These are phyloP conservation scores for Sturmia bella DNA, from an alignment of 2,888 invertebrate genomes.

Conservation along the genomic window DNA sequence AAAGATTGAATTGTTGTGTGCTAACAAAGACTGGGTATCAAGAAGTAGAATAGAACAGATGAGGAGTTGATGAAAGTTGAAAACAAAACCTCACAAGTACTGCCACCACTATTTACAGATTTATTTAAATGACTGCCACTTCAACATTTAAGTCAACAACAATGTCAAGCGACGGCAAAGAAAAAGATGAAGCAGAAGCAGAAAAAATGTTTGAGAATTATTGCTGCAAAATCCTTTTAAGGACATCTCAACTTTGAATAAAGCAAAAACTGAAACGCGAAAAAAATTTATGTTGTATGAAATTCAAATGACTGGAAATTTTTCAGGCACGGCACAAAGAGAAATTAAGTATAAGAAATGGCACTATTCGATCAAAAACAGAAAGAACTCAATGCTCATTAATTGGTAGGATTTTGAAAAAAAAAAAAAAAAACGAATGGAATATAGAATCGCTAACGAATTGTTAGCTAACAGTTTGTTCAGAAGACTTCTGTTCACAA, in stretches of 20 bases:
- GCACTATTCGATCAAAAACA: too few species aligned
- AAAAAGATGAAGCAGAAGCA: background rate
- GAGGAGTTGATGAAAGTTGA: slow-evolving; percentile 27
- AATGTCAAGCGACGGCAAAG: slow-evolving; percentile 1
- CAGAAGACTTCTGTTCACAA: too few species aligned
- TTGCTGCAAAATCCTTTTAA: slow-evolving; percentile 36
- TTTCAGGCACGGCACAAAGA: too few species aligned
- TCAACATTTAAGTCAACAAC: slow-evolving; percentile 51
- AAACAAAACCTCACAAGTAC: background rate
- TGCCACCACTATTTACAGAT: slow-evolving; percentile 37
- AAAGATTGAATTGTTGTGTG: slow-evolving; percentile 36
- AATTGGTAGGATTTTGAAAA: too few species aligned
- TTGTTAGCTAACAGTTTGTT: too few species aligned
- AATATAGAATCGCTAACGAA: too few species aligned
- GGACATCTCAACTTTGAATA: slow-evolving; percentile 26
- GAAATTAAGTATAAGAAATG: too few species aligned
- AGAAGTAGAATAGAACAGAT: slow-evolving; percentile 37
- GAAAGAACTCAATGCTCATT: too few species aligned
- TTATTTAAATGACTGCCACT: slow-evolving; percentile 58
- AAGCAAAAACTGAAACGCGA: background rate
- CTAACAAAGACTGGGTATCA: slow-evolving; percentile 18
- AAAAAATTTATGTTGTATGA: too few species aligned
- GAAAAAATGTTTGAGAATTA: slow-evolving; percentile 29
- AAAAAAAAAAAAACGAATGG: too few species aligned
- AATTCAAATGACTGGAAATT: too few species aligned